These are phyloP conservation scores for Nannospalax galili DNA, from an alignment of 2,113 vertebrate species.

Conservation along the genomic window DNA sequence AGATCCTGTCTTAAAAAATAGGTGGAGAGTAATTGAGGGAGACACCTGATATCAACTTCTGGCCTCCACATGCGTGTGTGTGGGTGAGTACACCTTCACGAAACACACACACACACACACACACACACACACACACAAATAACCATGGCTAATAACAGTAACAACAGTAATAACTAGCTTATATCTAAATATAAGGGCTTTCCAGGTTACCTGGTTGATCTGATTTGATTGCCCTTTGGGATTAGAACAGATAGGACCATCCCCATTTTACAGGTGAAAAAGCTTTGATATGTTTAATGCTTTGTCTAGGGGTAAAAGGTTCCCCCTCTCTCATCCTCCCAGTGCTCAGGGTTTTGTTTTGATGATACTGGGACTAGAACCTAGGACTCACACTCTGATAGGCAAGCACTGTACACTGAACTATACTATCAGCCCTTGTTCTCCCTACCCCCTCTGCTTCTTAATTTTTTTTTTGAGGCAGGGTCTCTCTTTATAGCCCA, in stretches of 20 bases:
- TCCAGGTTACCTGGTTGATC: not conserved
- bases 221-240: not conserved
- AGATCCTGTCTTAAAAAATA: not conserved
- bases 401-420: not conserved
- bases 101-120: not conserved
- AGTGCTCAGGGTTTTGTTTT: not conserved
- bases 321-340: not conserved
- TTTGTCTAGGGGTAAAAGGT: not conserved
- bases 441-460: not conserved
- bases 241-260: not conserved
- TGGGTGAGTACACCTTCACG: not conserved
- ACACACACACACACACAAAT: not conserved
- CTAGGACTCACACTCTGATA: no score
- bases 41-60: not conserved
- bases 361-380: not conserved
- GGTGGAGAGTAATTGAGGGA: not conserved
- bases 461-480: not conserved
- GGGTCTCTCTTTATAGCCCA: not conserved
- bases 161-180: not conserved
- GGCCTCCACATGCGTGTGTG: not conserved
- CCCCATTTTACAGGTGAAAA: constrained; percentile 7
- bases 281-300: not conserved
- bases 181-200: not conserved
- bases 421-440: not conserved
- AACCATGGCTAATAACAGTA: not conserved